phyloP scores from a whole-genome alignment of 2,797 vertebrate species.

The Ceryle rudis region DNA sequence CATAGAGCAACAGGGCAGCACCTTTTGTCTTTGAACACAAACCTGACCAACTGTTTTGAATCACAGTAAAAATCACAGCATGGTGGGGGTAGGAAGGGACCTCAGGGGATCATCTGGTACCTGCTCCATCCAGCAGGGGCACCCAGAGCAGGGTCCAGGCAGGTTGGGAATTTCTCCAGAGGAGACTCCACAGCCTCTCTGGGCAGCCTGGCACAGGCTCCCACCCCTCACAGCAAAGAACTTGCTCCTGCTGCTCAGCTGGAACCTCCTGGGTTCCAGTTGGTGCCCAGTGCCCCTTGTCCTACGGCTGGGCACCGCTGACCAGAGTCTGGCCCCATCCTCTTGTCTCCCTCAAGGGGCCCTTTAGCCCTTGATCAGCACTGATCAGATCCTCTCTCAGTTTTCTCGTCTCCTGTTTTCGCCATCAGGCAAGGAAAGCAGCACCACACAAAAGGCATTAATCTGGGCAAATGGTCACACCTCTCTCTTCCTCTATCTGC shows the following conservation, averaged over 20 bases:
- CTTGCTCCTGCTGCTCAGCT: background rate
- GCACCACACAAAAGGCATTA: background rate
- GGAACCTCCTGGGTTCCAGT: background rate
- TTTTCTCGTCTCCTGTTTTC: background rate
- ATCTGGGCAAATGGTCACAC: background rate
- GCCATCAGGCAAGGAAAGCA: background rate
- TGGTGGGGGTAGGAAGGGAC: background rate
- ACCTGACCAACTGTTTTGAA: fast-evolving
- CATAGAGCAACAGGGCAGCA: background rate
- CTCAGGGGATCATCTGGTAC: no score
- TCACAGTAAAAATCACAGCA: background rate
- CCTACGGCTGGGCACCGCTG: no score
- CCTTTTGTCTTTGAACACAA: background rate
- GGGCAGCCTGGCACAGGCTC: no score
- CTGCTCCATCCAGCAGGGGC: no score
- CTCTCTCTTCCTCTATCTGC: background rate
- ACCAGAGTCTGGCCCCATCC: no score
- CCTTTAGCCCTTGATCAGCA: no score
- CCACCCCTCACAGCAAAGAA: no score
- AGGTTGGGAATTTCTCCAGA: no score
- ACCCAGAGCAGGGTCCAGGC: no score
- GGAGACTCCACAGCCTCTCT: no score
- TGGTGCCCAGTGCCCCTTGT: background rate
- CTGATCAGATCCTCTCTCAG: no score
- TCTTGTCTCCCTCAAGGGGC: no score